phyloP scores from a whole-genome alignment of 2,113 vertebrate species.

The Arenaria interpres region DNA sequence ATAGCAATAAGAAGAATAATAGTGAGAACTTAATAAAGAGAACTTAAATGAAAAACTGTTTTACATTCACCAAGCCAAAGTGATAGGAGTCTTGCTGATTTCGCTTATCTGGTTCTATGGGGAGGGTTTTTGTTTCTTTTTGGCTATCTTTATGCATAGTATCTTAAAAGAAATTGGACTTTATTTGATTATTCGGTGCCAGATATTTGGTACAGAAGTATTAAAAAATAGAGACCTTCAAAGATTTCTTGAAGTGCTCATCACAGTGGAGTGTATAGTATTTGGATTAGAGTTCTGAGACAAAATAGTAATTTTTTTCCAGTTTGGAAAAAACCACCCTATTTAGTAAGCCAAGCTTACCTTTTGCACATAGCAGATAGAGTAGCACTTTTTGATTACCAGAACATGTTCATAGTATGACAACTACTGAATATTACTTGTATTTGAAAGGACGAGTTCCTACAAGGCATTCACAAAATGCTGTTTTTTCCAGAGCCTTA shows the following conservation, averaged over 20 bases:
- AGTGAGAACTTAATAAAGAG: neutral
- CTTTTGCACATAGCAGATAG: neutral
- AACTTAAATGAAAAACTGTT: neutral
- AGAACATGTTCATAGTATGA: neutral
- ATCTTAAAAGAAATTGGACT: neutral
- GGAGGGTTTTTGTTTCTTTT: neutral
- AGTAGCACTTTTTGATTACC: neutral
- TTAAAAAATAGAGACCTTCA: neutral
- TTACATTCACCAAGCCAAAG: neutral
- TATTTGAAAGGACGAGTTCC: neutral
- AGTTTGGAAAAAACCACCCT: neutral
- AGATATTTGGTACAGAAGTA: neutral
- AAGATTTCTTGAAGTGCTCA: neutral
- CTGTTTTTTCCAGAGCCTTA: neutral
- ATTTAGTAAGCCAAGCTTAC: neutral
- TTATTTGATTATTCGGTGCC: neutral
- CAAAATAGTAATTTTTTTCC: neutral
- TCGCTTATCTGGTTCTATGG: neutral
- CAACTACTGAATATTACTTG: neutral
- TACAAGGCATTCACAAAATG: neutral
- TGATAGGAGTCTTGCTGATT: neutral
- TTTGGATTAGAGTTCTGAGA: neutral
- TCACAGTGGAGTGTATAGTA: rapidly evolving
- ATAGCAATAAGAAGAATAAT: neutral
- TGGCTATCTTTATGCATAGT: neutral